These are phyloP conservation scores for Halisarca cf. caerulea DNA, from an alignment of 37 sponge, comb jelly and placozoan species.

Conservation along the genomic window DNA sequence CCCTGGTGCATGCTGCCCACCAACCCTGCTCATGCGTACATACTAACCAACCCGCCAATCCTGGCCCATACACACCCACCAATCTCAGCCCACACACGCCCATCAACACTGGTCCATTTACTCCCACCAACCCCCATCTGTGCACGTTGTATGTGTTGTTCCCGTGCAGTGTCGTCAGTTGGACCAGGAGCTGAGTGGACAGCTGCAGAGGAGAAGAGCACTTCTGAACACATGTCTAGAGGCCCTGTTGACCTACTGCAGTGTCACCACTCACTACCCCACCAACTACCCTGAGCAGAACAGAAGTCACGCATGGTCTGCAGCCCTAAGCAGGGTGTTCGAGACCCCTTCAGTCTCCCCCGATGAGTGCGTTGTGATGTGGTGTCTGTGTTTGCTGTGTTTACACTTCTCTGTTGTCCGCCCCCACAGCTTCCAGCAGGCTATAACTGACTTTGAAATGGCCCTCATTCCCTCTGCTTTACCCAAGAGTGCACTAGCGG, in stretches of 20 bases:
- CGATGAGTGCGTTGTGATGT: neutral
- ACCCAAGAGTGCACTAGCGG: constrained; percentile 40
- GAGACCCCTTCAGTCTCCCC: neutral
- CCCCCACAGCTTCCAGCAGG: constrained; percentile 35
- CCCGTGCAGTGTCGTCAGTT: constrained; percentile 59
- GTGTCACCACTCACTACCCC: constrained; percentile 72
- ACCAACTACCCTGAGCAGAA: constrained; percentile 66
- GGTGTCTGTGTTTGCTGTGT: neutral
- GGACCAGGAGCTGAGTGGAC: constrained; percentile 70
- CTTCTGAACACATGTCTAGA: constrained; percentile 63
- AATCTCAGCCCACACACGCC: neutral
- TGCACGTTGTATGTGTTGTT: no score
- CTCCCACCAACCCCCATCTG: neutral
- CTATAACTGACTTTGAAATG: constrained; percentile 49
- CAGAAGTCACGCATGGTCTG: constrained; percentile 67
- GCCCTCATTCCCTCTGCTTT: constrained; percentile 33
- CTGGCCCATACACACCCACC: neutral
- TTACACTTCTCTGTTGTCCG: neutral
- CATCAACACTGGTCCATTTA: neutral
- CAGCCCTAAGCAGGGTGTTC: constrained; percentile 9
- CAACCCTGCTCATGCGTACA: neutral
- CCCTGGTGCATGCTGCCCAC: neutral
- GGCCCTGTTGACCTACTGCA: constrained; percentile 66
- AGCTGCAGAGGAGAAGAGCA: constrained; percentile 55
- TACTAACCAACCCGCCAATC: neutral